Evolutionary conservation across 2,113 vertebrate genomes (phyloP).

Genomic region (Corythoichthys haematopterus): DNA sequence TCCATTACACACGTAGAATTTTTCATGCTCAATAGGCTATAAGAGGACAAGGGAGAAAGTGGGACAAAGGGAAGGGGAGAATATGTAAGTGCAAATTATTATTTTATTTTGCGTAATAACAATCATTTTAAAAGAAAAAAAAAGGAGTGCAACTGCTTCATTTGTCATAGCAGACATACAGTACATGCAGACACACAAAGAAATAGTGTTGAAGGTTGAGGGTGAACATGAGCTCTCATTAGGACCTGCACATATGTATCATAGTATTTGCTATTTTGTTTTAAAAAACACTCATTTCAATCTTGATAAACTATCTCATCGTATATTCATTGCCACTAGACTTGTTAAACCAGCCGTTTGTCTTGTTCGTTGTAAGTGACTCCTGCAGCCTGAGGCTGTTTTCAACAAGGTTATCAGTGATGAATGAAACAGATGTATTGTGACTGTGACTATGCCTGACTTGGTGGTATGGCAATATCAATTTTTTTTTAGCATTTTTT

Average conservation of each 20-base stretch:
- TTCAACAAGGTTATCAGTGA: neutral
- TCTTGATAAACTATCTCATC: neutral
- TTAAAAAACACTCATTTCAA: neutral
- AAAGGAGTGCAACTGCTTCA: slow-evolving; percentile 30
- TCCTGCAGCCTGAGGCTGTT: neutral
- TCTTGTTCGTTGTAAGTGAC: neutral
- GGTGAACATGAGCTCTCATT: slow-evolving; percentile 13
- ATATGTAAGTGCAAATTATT: neutral
- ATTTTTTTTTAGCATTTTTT: neutral
- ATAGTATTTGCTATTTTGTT: neutral
- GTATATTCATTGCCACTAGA: neutral
- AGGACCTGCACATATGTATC: slow-evolving; percentile 16
- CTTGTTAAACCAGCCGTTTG: neutral
- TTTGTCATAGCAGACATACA: slow-evolving; percentile 4
- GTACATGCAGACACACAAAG: slow-evolving; percentile 10
- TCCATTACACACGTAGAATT: neutral
- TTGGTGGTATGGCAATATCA: neutral
- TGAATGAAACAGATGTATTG: neutral
- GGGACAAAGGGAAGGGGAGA: slow-evolving; percentile 4
- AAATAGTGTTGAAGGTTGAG: slow-evolving; percentile 21
- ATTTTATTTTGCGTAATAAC: neutral
- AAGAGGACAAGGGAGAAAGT: slow-evolving; percentile 10
- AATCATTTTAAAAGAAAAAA: no score
- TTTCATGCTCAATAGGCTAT: slow-evolving; percentile 1
- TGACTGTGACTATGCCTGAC: neutral